These are phyloP conservation scores for Caenorhabditis angaria DNA, from an alignment of 2,888 invertebrate species.

Conservation along the genomic window DNA sequence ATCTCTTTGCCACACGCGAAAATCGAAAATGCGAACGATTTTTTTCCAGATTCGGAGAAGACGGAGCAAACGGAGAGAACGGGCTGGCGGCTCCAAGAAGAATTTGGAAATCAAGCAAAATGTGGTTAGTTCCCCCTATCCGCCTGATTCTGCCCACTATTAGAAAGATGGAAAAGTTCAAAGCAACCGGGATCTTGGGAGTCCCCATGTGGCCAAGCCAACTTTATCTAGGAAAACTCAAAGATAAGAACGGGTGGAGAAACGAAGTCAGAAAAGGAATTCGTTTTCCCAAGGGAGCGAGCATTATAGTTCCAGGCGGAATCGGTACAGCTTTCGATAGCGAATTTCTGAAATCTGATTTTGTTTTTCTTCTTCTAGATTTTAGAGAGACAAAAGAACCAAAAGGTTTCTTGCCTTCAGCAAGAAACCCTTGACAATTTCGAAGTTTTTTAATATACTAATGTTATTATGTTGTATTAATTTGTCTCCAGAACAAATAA, in stretches of 20 bases:
- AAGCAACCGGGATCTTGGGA: not conserved
- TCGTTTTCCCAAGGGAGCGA: not conserved
- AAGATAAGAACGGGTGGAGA: not conserved
- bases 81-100: not conserved
- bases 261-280: not conserved
- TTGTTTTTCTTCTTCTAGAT: not conserved
- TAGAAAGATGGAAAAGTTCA: not conserved
- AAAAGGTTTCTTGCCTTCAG: not conserved
- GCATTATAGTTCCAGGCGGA: not conserved
- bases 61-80: not conserved
- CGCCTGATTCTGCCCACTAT: not conserved
- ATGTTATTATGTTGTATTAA: too few relatives aligned
- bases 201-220: not conserved
- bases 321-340: not conserved
- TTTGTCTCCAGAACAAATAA: too few relatives aligned
- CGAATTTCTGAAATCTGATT: not conserved
- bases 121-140: not conserved
- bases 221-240: not conserved
- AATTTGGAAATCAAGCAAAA: not conserved
- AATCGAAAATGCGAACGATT: not conserved
- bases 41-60: not conserved
- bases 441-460: not conserved
- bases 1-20: not conserved
- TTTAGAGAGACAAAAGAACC: not conserved
- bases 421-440: not conserved